Evolutionary conservation across 2,888 invertebrate species (phyloP), one percentile per base, ranked within the genome.

Genomic region (Geotrupes spiniger): DNA sequence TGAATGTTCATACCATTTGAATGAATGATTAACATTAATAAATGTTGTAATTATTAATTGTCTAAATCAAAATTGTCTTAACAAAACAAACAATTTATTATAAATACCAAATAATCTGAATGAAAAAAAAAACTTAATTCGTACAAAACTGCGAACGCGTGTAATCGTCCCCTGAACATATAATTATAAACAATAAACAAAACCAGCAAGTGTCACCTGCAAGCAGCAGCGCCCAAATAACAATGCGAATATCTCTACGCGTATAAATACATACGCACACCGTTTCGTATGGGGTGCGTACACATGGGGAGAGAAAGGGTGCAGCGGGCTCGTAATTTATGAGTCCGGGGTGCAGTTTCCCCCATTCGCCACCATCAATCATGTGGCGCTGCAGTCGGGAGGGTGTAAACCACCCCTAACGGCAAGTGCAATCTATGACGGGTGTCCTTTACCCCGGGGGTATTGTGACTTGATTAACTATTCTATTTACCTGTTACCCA

Each of bases 311-410:
- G n/a, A 41, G 46, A 71, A 71, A 70, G 71, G 71, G 71, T 70
- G 61, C 58, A 59, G 41, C 45, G 54, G 53, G 49, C 47, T 40
- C 49, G 68, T 71, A 71, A 72, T 71, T 71, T 72, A 72, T 72
- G 70, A 67, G 65, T 54, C 63, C 65, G 67, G 71, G 69, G 69
- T 65, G 65, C 68, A 68, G 64, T 63, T 49, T 65, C 67, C 70
- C 71, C 69, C 59, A 61, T 65, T 62, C 64, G 64, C 68, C 67
- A 63, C 70, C 69, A 72, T 72, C 72, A 72, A 72, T 72, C 72
- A 72, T 71, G 67, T 65, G 70, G 69, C 66, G 68, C 64, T 69
- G 63, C 61, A 60, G 50, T 53, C 56, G 60, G 61, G 64, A 62
- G 45, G 46, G 42, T 33, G 46, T 50, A 51, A 49, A 53, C 57